Conservation (phyloP, 2,113 vertebrate genomes). For the Neotragus moschatus region DNA sequence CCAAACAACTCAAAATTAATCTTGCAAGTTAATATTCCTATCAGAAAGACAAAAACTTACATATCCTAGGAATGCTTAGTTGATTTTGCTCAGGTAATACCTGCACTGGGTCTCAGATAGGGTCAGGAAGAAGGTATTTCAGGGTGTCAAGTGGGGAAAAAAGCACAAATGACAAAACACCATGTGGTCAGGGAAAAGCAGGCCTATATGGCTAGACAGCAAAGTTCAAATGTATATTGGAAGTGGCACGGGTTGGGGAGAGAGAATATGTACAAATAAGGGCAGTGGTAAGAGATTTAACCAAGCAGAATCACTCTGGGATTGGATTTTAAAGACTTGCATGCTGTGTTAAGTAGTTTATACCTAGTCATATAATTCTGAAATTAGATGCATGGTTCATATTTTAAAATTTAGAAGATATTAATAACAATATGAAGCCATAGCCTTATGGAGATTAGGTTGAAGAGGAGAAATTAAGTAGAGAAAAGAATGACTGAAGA, state of each 20-base stretch:
- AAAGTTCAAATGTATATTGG: not conserved
- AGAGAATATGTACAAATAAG: not conserved
- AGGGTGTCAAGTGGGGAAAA: not conserved
- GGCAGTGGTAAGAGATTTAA: not conserved
- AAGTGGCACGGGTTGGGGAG: not conserved
- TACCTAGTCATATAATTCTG: not conserved
- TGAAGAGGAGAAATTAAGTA: not conserved
- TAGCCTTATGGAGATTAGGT: not conserved
- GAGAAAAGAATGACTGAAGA: not conserved
- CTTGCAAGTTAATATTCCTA: not conserved
- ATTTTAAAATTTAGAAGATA: not conserved
- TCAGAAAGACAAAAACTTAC: not conserved
- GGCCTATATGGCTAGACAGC: not conserved
- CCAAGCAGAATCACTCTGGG: not conserved
- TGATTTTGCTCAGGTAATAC: not conserved
- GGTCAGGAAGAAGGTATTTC: not conserved
- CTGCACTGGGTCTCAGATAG: not conserved
- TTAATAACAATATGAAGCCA: not conserved
- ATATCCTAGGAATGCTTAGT: not conserved
- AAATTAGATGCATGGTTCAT: not conserved
- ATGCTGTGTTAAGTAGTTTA: not conserved
- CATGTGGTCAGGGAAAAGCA: not conserved
- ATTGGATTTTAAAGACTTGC: not conserved
- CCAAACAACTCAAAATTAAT: not conserved
- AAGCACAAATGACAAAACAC: not conserved